Conservation (phyloP, 1,140 invertebrate species). For the Plutomurus gul region DNA sequence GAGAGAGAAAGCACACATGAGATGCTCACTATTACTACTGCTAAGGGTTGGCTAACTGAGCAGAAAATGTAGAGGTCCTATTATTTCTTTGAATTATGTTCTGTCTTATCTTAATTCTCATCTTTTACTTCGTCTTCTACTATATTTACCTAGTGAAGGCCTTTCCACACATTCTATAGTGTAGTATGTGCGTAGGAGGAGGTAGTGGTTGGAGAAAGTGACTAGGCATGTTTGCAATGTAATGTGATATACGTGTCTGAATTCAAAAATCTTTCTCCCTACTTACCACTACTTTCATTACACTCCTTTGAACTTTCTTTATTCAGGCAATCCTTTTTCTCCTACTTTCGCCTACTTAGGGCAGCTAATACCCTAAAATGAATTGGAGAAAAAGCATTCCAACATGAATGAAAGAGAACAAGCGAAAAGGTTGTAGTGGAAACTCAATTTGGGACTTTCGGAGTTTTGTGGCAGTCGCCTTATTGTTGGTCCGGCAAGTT, state of each 20-base stretch:
- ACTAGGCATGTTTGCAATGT: background rate
- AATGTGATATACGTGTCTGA: background rate
- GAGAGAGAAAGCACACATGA: background rate
- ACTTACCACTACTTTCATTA: conserved; percentile 1
- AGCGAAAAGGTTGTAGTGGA: too few species aligned
- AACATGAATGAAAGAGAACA: too few species aligned
- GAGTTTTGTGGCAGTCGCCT: too few species aligned
- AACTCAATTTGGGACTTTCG: too few species aligned
- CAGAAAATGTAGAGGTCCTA: conserved; percentile 21
- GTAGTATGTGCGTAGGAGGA: background rate
- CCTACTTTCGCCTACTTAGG: conserved; percentile 12
- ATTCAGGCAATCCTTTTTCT: background rate
- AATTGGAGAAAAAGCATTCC: background rate
- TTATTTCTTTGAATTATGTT: conserved; percentile 30
- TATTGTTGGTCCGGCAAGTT: too few species aligned
- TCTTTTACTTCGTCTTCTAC: background rate
- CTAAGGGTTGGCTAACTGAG: conserved; percentile 1
- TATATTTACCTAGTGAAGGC: too few species aligned
- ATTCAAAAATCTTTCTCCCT: conserved; percentile 15
- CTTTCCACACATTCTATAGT: too few species aligned
- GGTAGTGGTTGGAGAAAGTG: background rate
- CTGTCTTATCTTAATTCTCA: conserved; percentile 27
- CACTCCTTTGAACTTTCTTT: conserved; percentile 10
- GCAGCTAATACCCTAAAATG: background rate
- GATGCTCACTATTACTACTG: too few species aligned